Conservation (phyloP, 2,113 vertebrate genomes). For the Tachycineta bicolor region DNA sequence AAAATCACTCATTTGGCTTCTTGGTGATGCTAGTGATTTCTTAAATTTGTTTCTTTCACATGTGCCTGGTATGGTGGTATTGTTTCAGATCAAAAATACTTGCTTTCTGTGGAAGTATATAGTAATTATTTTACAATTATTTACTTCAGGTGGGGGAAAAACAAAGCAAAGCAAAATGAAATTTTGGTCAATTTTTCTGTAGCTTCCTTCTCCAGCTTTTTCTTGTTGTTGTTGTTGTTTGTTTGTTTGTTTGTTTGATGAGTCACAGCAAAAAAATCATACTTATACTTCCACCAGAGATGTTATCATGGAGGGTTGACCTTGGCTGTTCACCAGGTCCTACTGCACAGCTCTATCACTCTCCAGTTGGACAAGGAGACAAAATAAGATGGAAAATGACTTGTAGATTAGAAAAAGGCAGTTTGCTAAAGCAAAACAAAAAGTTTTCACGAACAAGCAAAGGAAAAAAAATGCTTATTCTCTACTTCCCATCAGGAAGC, state of each 20-base stretch:
- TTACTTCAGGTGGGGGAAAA: rapidly evolving
- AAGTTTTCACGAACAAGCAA: background rate
- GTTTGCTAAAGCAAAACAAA: background rate
- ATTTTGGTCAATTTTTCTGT: background rate
- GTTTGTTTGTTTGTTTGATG: background rate
- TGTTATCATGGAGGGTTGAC: background rate
- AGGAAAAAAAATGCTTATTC: background rate
- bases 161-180: background rate
- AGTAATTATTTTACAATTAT: background rate
- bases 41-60: background rate
- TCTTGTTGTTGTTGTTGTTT: no score
- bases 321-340: background rate
- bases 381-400: background rate
- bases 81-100: background rate
- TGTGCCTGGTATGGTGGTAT: background rate
- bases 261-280: background rate
- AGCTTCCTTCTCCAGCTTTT: background rate
- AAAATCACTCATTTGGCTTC: background rate
- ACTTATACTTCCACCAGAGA: background rate
- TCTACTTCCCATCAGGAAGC: background rate
- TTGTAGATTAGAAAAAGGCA: background rate
- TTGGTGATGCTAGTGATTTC: background rate
- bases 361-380: background rate
- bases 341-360: background rate
- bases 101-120: background rate